A percentile compares a stretch with the other conserved stretches of the same genome.
Evolutionary conservation across 2,888 invertebrate species (phyloP).

Genomic region (Ischnura elegans): DNA sequence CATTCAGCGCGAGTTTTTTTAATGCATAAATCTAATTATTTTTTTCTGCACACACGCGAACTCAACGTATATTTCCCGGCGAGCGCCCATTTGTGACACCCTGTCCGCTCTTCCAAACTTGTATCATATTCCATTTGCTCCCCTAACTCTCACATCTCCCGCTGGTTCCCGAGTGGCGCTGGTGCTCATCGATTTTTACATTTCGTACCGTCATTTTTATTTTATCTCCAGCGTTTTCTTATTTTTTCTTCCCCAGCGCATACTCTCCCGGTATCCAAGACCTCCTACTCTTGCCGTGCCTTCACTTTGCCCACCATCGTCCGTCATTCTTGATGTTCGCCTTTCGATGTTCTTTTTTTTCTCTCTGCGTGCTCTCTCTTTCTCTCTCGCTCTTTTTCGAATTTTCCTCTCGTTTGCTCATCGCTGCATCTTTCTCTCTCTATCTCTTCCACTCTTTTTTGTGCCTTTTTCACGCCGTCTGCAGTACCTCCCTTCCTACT

Average conservation of each 20-base stretch:
- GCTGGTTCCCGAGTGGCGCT: neutral
- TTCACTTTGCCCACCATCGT: neutral
- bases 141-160: neutral
- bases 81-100: constrained; percentile 36
- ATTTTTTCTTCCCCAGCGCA: neutral
- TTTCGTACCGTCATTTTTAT: constrained; percentile 23
- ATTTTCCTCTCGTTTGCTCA: constrained; percentile 3
- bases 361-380: neutral
- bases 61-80: neutral
- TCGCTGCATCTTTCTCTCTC: neutral
- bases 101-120: constrained; percentile 26
- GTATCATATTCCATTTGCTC: constrained; percentile 31
- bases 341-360: constrained; percentile 20
- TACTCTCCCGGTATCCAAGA: neutral
- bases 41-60: neutral
- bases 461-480: neutral
- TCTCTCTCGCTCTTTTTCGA: neutral
- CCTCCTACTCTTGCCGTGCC: neutral
- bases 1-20: too few species aligned
- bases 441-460: neutral
- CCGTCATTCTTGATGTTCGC: constrained; percentile 10
- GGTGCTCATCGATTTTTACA: constrained; percentile 43
- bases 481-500: neutral
- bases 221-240: neutral
- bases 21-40: neutral